phyloP scores from a whole-genome alignment of 2,888 invertebrate species.

The Autographa pulchrina region DNA sequence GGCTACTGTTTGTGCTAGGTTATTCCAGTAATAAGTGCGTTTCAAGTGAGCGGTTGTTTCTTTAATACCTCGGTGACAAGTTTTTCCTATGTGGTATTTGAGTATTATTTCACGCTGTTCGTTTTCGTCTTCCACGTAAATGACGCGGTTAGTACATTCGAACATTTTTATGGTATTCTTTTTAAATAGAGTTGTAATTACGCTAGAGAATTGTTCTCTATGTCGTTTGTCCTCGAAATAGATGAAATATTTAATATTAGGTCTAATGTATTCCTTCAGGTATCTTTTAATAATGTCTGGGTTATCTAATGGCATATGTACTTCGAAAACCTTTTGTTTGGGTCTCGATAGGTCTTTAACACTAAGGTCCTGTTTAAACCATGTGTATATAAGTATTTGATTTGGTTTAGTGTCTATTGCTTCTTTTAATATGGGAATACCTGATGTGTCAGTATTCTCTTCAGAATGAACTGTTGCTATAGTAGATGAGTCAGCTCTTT shows the following conservation, averaged over 20 bases:
- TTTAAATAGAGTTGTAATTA: conserved; percentile 34
- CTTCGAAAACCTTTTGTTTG: conserved; percentile 18
- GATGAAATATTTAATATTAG: no score
- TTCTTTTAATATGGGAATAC: conserved; percentile 11
- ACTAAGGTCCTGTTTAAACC: no score
- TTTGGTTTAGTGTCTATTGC: conserved; percentile 45
- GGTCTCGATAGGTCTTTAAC: conserved; percentile 12
- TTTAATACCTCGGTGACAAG: conserved; percentile 52
- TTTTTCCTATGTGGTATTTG: conserved; percentile 53
- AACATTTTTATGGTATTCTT: conserved; percentile 42
- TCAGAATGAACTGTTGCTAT: conserved; percentile 7
- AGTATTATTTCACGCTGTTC: conserved; percentile 42
- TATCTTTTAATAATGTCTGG: conserved; percentile 36
- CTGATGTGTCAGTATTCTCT: conserved; percentile 1
- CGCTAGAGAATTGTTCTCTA: no score
- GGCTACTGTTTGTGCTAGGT: conserved; percentile 46
- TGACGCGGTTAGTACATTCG: conserved; percentile 56
- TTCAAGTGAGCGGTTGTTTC: conserved; percentile 47
- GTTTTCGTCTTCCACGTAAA: conserved; percentile 34
- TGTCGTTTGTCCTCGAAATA: no score
- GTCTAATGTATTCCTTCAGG: conserved; percentile 18
- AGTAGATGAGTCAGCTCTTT: neutral
- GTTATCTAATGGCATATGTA: conserved; percentile 15
- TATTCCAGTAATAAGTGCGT: conserved; percentile 49
- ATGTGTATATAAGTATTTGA: conserved; percentile 46